phyloP scores from a whole-genome alignment of 2,888 invertebrate species.

The Eilema depressum region DNA sequence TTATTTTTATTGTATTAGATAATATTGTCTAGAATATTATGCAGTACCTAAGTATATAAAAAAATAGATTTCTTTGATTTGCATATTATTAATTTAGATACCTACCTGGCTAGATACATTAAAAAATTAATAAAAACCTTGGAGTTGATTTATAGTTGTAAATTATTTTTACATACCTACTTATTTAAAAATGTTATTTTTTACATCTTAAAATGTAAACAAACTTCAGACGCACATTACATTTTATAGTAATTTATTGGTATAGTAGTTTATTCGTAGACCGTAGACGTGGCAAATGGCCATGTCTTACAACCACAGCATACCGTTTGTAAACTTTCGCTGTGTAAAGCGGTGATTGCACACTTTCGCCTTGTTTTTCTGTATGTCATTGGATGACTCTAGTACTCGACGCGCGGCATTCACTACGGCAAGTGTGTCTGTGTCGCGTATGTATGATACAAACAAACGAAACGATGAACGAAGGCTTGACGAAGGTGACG shows the following conservation, averaged over 20 bases:
- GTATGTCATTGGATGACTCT: constrained; percentile 50
- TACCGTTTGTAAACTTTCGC: constrained; percentile 72
- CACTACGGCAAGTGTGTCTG: constrained; percentile 35
- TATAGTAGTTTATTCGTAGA: too few relatives aligned
- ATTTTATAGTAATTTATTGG: neutral
- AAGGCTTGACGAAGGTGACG: constrained; percentile 23
- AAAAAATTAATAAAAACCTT: neutral
- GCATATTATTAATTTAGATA: neutral
- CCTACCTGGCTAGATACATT: neutral
- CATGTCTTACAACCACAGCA: constrained; percentile 23
- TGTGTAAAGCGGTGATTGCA: constrained; percentile 61
- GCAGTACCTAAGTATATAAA: neutral
- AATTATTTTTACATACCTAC: neutral
- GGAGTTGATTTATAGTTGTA: neutral
- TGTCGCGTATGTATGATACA: constrained; percentile 46
- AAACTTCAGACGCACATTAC: neutral
- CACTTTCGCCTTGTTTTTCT: constrained; percentile 73
- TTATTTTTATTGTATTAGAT: constrained; percentile 13
- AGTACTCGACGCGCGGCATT: constrained; percentile 32
- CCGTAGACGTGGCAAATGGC: constrained; percentile 40
- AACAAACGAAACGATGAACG: constrained; percentile 32
- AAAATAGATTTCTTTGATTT: neutral
- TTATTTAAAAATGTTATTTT: neutral
- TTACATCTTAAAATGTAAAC: neutral
- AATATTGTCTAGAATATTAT: neutral